Conservation (phyloP, 1,140 invertebrate species). For the Sinonovacula constricta region DNA sequence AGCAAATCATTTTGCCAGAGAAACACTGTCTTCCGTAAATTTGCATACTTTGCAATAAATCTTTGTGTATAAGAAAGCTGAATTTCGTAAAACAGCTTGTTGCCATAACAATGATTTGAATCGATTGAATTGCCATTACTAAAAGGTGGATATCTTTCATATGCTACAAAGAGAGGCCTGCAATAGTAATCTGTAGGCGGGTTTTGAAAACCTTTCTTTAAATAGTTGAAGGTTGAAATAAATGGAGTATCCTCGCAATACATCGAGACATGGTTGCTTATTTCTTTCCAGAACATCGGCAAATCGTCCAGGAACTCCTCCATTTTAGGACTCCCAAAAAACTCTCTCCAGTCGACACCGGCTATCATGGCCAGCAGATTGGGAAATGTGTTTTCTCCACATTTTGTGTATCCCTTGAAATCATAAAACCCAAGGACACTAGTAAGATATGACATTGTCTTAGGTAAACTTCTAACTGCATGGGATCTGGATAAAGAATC, state of each 20-base stretch:
- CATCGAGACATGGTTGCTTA: constrained; percentile 82
- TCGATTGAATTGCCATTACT: background rate
- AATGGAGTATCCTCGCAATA: constrained; percentile 87
- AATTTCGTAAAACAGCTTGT: background rate
- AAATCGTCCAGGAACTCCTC: background rate
- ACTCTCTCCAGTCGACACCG: constrained; percentile 76
- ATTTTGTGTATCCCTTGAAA: constrained; percentile 88
- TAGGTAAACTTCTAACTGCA: constrained; percentile 36
- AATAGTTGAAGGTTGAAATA: constrained; percentile 90
- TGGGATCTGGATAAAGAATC: constrained; percentile 50
- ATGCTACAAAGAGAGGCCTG: constrained; percentile 82
- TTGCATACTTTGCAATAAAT: background rate
- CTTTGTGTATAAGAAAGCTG: background rate
- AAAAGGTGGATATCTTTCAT: constrained; percentile 39
- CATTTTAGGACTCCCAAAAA: background rate
- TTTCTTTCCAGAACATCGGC: constrained; percentile 52
- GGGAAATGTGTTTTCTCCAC: constrained; percentile 90
- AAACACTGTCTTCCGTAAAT: background rate
- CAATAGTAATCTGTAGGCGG: constrained; percentile 91
- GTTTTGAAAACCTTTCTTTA: constrained; percentile 87
- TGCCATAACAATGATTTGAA: constrained; percentile 3
- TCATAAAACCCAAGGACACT: constrained; percentile 83
- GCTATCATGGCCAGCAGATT: constrained; percentile 87
- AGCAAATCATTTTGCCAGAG: constrained; percentile 11
- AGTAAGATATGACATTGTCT: constrained; percentile 49